These are phyloP conservation scores for Albula glossodonta DNA, from an alignment of 2,113 vertebrate species.

Conservation along the genomic window DNA sequence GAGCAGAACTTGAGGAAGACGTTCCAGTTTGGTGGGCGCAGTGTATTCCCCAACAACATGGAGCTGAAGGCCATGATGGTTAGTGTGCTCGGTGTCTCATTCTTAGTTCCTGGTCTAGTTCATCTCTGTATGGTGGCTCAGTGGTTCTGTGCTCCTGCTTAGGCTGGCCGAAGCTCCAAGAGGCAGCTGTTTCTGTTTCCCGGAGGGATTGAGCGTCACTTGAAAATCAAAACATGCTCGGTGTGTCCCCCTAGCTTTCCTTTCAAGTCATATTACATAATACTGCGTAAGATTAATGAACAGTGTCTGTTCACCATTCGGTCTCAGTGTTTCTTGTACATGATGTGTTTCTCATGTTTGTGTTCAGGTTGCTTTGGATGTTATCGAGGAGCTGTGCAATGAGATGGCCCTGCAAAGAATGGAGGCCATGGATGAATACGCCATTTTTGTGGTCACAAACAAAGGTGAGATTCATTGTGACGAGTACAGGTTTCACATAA, in stretches of 20 bases:
- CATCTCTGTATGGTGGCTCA: not conserved
- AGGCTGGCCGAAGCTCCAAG: conserved; percentile 95
- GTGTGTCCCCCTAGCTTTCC: conserved; percentile 61
- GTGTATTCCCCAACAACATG: conserved; percentile 80
- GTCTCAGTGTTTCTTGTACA: not conserved
- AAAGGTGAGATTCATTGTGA: conserved; percentile 69
- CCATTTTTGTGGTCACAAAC: conserved; percentile 85
- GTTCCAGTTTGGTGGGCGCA: conserved; percentile 80
- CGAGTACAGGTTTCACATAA: not conserved
- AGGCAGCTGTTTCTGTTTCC: conserved; percentile 94
- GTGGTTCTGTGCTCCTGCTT: not conserved
- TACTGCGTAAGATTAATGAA: not conserved
- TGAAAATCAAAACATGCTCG: conserved; percentile 93
- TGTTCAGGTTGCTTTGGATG: conserved; percentile 84
- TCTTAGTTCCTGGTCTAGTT: not conserved
- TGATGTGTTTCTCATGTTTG: conserved; percentile 7
- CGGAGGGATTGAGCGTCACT: conserved; percentile 87
- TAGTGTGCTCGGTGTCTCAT: conserved; percentile 46
- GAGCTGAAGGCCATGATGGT: conserved; percentile 96
- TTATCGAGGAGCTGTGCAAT: conserved; percentile 87
- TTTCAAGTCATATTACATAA: not conserved
- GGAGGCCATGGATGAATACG: conserved; percentile 85
- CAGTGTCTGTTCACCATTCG: not conserved
- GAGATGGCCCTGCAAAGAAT: conserved; percentile 87
- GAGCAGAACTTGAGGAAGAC: conserved; percentile 93